Base-by-base conservation (phyloP, 1,140 invertebrate species). In the Pollicipes pollicipes region DNA sequence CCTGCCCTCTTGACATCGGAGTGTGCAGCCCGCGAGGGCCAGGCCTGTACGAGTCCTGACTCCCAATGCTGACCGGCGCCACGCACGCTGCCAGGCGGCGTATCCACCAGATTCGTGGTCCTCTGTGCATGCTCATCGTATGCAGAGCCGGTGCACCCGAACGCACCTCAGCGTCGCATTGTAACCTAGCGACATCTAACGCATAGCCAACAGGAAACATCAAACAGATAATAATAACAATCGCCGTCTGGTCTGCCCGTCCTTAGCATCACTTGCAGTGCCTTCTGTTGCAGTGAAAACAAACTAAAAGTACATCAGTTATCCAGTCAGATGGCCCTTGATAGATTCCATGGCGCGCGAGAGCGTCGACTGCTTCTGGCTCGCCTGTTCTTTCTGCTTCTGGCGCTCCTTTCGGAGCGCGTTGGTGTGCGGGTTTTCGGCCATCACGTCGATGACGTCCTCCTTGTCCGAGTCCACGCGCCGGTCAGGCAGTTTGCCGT, bases 401-500 rank as follows among this genome's bases (percentile, higher is more conserved):
- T 70, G 72, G 58, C 72, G 68, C 69, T 73, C 69, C 71, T 72
- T 72, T 26, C 71, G 69, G 4, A 71, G 71, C n/a, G 72, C 69
- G 71, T 72, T 70, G 31, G 71, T 71, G 66, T 73, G 73, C 3
- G 73, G 71, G 66, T 73, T 72, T 31, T 72, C 71, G 0, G 73
- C 71, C 73, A 72, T 72, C 35, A 73, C 71, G 66, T 72, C 69
- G 31, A 72, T 72, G 10, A 66, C 28, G 26, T 73, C 73, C 32
- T 73, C 27, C 28, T 66, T 70, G 37, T 73, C 73, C 17, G 73
- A 72, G 35, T 73, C 73, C 26, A 70, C 71, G 28, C 73, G 68
- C 10, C 73, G 71, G 21, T 72, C 71, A 1, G 82, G 80, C 45
- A 84, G 80, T 3, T 82, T 83, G 58, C 88, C 89, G 70, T 90